Base-by-base conservation (phyloP, 2,888 invertebrate species). In the Leptopilina drosophilae region DNA sequence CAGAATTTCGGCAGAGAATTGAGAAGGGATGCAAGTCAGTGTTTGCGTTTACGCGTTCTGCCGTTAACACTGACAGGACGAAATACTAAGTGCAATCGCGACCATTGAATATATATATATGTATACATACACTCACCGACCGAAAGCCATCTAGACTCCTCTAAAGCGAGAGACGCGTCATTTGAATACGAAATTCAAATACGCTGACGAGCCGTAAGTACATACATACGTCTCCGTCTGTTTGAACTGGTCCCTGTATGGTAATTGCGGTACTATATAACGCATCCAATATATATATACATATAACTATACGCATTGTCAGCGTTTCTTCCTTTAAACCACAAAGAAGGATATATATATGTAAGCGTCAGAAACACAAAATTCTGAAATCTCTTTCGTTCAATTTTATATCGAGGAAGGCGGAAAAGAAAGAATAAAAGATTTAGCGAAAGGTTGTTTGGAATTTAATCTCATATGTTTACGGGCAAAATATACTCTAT, bases 101-200 rank as follows among this genome's bases (percentile, higher is more conserved):
- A 86, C 83, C 85, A 82, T 82, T 77, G 84, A 82, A 81, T 82
- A 80, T 49, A 49, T 46, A 46, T 46, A 46, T 46, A 46, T 46
- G 7, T 49, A 49, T 49, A 49, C 12, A 49, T 11, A 49, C 49
- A 49, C 49, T 49, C 83, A 79, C 82, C 82, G 80, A 77, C 86
- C 84, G 85, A 83, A 86, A 87, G 86, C 85, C 84, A 85, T 85
- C 85, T 81, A 84, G 86, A 85, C 12, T 49, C 49, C 84, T 84
- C 81, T 69, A 66, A 69, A 53, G 64, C 80, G 84, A 84, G 87
- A 87, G 87, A 87, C 85, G 87, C 85, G 88, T 87, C 88, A 90
- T 90, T 90, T 90, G 90, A 90, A 90, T 90, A 89, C 90, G 90
- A 89, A 89, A 90, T 90, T 90, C 89, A 89, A 88, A 88, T 88